A percentile compares a stretch with the other conserved stretches of the same genome.
Conservation (phyloP, 2,888 invertebrate genomes). For the Eurois occulta region DNA sequence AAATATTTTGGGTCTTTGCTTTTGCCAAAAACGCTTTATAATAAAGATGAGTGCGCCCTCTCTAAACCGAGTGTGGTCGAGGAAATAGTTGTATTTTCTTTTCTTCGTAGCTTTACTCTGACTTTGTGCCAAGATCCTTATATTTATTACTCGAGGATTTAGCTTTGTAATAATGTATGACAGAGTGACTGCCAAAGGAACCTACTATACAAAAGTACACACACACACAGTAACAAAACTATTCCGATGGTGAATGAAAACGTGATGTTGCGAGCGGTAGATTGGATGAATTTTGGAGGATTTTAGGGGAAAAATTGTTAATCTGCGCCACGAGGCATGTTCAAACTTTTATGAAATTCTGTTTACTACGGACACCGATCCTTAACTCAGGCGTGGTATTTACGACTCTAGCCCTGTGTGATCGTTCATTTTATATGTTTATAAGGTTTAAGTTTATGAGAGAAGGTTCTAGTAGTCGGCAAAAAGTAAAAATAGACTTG, state of each 20-base stretch:
- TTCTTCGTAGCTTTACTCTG: constrained; percentile 41
- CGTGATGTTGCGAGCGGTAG: neutral
- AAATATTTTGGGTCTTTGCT: constrained; percentile 5
- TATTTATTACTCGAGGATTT: constrained; percentile 52
- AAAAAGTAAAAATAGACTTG: constrained; percentile 27
- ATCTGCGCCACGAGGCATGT: constrained; percentile 9
- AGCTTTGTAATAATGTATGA: constrained; percentile 52
- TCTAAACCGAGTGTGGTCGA: constrained; percentile 25
- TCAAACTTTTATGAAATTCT: constrained; percentile 47
- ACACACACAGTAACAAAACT: constrained; percentile 6
- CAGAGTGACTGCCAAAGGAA: constrained; percentile 49
- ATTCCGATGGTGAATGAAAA: constrained; percentile 25
- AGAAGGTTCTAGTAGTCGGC: constrained; percentile 6
- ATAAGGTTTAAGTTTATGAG: constrained; percentile 24
- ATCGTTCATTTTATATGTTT: constrained; percentile 16
- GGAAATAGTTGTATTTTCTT: constrained; percentile 35
- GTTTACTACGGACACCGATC: constrained; percentile 19
- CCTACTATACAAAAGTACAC: neutral
- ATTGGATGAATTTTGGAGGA: constrained; percentile 9
- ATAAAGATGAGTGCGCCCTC: constrained; percentile 29
- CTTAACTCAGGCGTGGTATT: constrained; percentile 16
- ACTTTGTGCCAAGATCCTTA: constrained; percentile 54
- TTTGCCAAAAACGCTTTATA: constrained; percentile 25
- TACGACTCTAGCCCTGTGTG: constrained; percentile 9
- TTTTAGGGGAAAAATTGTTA: constrained; percentile 23